Percentiles rank a stretch among this genome's conserved stretches.
These are phyloP conservation scores for Anastatus disparis DNA, from an alignment of 1,140 invertebrate genomes.

Conservation along the genomic window DNA sequence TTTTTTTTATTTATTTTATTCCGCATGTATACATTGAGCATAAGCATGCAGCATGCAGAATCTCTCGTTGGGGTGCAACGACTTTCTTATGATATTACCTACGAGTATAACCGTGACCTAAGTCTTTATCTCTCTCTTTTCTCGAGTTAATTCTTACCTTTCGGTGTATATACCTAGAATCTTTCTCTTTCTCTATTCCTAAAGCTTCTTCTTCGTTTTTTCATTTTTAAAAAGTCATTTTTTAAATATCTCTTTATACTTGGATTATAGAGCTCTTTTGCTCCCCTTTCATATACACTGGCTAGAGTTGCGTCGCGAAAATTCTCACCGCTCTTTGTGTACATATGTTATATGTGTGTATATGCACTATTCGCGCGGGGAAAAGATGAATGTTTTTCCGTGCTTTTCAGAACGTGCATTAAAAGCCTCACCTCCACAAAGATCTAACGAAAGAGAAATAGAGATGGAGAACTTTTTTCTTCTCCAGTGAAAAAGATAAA, in stretches of 20 bases:
- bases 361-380: too few relatives aligned
- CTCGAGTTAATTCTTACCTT: conserved; percentile 6
- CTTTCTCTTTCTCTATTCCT: neutral
- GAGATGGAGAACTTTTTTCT: neutral
- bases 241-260: too few relatives aligned
- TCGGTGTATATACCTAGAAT: neutral
- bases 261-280: too few relatives aligned
- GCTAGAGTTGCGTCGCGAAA: neutral
- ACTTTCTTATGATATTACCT: neutral
- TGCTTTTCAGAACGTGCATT: neutral
- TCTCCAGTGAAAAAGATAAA: neutral
- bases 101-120: neutral
- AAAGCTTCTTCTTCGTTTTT: neutral
- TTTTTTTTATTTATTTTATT: too few relatives aligned
- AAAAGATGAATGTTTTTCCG: conserved; percentile 10
- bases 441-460: neutral
- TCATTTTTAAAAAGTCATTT: neutral
- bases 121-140: neutral
- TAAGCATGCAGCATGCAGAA: neutral
- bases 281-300: too few relatives aligned
- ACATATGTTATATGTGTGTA: too few relatives aligned
- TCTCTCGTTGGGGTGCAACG: neutral
- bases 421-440: neutral
- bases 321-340: neutral
- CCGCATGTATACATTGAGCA: neutral